Base-by-base conservation (phyloP, 2,888 invertebrate species). In the Eristalinus sepulchralis region DNA sequence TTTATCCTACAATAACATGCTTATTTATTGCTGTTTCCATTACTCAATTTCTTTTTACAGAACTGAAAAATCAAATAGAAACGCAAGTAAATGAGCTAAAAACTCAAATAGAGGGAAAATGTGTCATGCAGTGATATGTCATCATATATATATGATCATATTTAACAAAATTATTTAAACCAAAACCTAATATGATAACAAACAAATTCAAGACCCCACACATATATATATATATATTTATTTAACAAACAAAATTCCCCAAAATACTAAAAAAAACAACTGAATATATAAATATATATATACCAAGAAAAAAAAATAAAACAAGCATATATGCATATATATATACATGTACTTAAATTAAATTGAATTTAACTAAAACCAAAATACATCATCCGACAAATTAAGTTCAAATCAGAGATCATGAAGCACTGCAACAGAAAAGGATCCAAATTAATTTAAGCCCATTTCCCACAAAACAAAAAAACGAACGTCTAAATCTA, bases 31-130 rank as follows among this genome's bases (percentile, higher is more conserved):
- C 92, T 92, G 92, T 92, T 92, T 92, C 92, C 92, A 92, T 92
- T 90, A 92, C 92, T 92, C 92, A 92, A 92, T 92, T 92, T 91
- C 91, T 92, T 91, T 92, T 96, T 97, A 90, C 97, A 98, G 98
- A 98, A 95, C 94, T 98, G 95, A 98, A 98, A 96, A 98, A 98
- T 94, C 97, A 97, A 94, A 96, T 98, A 95, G 98, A 98, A 95
- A 96, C 97, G 93, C 98, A 98, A 95, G 97, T 98, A 94, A 98
- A 96, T 94, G 98, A 98, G 95, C 95, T 98, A 94, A 98, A 98
- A 95, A 96, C 97, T 93, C 97, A 97, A 95, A 96, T 98, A 94
- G 98, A 98, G 95, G 97, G 97, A 94, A 97, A 97, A 95, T 97
- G 97, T 95, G 97, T 96, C 94, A 96, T 97, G 95, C 97, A 97